These are phyloP conservation scores for Boloria euphrosyne DNA, from an alignment of 2,888 invertebrate genomes.

Conservation along the genomic window DNA sequence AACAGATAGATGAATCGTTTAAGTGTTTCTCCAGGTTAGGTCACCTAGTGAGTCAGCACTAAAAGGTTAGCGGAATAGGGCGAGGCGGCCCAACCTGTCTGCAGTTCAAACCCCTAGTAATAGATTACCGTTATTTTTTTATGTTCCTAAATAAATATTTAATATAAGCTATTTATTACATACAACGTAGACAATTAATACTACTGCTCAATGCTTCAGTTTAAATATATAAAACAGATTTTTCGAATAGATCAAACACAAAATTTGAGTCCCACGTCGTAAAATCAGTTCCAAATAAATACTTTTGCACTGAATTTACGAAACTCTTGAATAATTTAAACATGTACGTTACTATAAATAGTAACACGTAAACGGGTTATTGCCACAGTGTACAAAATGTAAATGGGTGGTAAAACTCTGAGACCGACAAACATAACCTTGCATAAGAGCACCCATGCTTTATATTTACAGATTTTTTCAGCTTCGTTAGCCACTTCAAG, in stretches of 20 bases:
- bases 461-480: conserved; percentile 24
- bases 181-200: no score
- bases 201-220: no score
- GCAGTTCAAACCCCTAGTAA: conserved; percentile 24
- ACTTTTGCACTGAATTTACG: neutral
- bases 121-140: conserved; percentile 15
- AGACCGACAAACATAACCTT: conserved; percentile 19
- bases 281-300: neutral
- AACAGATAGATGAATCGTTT: conserved; percentile 37
- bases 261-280: no score
- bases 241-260: no score
- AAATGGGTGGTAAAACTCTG: conserved; percentile 18
- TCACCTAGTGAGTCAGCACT: conserved; percentile 63
- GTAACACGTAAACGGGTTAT: conserved; percentile 12
- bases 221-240: no score
- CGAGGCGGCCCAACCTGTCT: conserved; percentile 40
- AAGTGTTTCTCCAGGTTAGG: conserved; percentile 44
- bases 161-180: neutral
- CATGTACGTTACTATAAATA: conserved; percentile 6
- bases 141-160: neutral
- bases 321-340: neutral
- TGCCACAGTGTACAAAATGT: conserved; percentile 15
- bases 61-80: conserved; percentile 51
- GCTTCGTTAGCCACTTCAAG: conserved; percentile 31
- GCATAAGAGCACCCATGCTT: conserved; percentile 18